These are phyloP conservation scores for Tokudaia muenninki DNA, from an alignment of 2,797 vertebrate genomes.

Conservation along the genomic window DNA sequence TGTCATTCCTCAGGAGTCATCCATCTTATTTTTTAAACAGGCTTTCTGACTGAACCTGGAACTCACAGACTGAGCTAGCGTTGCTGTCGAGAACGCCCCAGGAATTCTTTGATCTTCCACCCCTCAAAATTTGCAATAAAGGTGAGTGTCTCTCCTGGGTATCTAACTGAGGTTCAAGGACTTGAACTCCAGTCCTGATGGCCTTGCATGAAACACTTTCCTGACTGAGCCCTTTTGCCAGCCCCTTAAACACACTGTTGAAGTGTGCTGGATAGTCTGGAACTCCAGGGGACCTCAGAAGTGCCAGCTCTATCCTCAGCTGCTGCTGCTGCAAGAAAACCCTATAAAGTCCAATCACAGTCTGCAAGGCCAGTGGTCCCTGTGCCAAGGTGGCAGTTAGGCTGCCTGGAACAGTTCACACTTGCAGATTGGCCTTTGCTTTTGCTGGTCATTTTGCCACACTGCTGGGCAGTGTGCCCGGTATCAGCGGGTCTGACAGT, in stretches of 20 bases:
- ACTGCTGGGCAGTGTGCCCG: not conserved
- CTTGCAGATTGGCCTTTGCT: constrained; percentile 82
- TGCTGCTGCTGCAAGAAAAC: not conserved
- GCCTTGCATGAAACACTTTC: not conserved
- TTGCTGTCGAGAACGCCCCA: not conserved
- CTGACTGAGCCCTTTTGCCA: not conserved
- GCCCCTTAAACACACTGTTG: not conserved
- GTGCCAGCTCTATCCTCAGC: not conserved
- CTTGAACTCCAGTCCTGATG: not conserved
- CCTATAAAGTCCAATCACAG: constrained; percentile 58
- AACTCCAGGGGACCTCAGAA: not conserved
- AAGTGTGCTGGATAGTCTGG: not conserved
- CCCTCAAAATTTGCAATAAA: not conserved
- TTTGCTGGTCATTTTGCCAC: constrained; percentile 74
- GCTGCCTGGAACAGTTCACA: constrained; percentile 84
- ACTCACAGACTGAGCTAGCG: not conserved
- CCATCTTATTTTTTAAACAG: not conserved
- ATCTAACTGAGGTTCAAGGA: not conserved
- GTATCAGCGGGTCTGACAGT: not conserved
- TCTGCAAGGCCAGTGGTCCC: constrained; percentile 43
- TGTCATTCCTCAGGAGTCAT: not conserved
- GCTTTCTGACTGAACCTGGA: not conserved
- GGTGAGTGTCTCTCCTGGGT: not conserved
- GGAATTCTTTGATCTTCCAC: not conserved
- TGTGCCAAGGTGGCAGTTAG: constrained; percentile 78